Conservation (phyloP, 1,140 invertebrate species). For the Neoseiulus cucumeris region DNA sequence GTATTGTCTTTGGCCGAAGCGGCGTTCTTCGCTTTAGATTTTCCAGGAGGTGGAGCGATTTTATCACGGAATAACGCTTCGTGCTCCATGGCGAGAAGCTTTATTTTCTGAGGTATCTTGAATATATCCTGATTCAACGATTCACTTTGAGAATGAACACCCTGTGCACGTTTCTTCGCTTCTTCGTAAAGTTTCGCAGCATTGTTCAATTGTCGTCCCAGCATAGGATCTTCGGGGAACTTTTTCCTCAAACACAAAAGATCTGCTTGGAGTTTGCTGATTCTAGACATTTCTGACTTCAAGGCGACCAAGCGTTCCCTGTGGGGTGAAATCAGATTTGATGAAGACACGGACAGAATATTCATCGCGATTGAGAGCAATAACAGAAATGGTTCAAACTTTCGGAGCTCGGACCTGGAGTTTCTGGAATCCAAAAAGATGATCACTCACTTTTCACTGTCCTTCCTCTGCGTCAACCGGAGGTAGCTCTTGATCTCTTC, state of each 20-base stretch:
- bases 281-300: neutral
- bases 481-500: neutral
- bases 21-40: too few species aligned
- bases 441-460: neutral
- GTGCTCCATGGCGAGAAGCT: conserved; percentile 1
- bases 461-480: neutral
- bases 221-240: neutral
- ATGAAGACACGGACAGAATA: too few species aligned
- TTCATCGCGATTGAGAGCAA: too few species aligned
- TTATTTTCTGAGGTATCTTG: conserved; percentile 6
- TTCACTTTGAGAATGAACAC: neutral
- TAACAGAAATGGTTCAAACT: too few species aligned
- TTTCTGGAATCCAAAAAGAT: too few species aligned
- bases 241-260: neutral
- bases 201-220: neutral
- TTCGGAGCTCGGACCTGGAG: too few species aligned
- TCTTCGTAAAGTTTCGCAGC: neutral
- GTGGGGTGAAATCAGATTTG: neutral
- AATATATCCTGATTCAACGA: neutral
- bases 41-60: neutral
- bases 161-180: neutral
- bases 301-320: neutral
- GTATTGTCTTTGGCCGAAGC: too few species aligned
- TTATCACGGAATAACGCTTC: neutral
- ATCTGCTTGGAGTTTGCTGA: conserved; percentile 4